Evolutionary conservation across 2,797 vertebrate genomes (phyloP), one percentile per base, ranked within the genome.

Genomic region (Zenarchopterus dispar): DNA sequence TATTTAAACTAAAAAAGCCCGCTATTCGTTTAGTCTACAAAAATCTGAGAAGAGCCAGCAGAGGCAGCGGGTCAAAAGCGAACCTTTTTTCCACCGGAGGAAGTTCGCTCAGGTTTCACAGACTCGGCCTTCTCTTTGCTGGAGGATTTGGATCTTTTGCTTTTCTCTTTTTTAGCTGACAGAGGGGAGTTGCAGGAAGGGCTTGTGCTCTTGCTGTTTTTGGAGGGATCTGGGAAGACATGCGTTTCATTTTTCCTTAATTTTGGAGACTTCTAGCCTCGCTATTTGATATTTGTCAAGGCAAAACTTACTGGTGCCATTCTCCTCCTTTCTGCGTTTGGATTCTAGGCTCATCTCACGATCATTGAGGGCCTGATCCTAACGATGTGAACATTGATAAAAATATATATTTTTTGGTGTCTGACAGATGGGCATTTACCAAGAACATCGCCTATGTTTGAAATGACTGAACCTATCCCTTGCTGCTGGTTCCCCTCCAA

Each of bases 261-360:
- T 13, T 13, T 47, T 15, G 5, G 2, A 49, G 15, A 17, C 13
- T 33, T 23, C 4, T 41, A 22, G 15, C 36, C 3, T 10, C 2
- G 36, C 15, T 39, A 54, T 4, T 54, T 62, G 6, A 21, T 4
- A 42, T 10, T 19, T 4, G 4, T 21, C 2, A 1, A 42, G 4
- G 23, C 9, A 16, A 28, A 26, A 22, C 95, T 0, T 91, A 97
- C 96, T 95, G 84, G 95, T 96, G 89, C 97, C 96, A 4, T 98
- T 98, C 80, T 98, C 97, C 33, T 98, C 97, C 89, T 97, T 98
- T 72, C 95, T 94, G 8, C 96, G 93, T 75, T 98, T 98, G 79
- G 94, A 90, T 80, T 98, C 97, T 71, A 92, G 95, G n/a, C 91
- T 94, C 10, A 89, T 65, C 85, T 98, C 97, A 0, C 92, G 94